Base-by-base conservation (phyloP, 1,140 invertebrate genomes). In the Nomia melanderi region DNA sequence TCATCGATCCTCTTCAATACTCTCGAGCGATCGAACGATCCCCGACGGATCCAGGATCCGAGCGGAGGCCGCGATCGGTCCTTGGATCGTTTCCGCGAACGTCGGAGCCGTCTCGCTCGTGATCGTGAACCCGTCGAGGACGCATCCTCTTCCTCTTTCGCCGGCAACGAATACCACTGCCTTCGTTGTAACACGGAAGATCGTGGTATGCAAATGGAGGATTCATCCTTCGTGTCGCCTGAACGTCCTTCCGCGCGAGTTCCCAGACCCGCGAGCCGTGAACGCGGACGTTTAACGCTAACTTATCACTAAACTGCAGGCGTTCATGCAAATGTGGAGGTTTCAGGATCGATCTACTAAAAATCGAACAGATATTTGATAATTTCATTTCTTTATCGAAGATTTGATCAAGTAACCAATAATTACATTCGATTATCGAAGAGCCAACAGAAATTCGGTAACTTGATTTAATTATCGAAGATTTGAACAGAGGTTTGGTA, bases 51-150 rank as follows among this genome's bases (percentile, higher is more conserved):
- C 20, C 14, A 33, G 17, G 36, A 74, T 57, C 41, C n/a, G 36
- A 67, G 14, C 39, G 7, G 23, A 75, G 64, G 39, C 5, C 27
- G 14, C 14, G n/a, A 5, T 36, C 29, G 50, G 69, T 59, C 53
- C 50, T 75, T 75, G 70, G 7, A 39, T 63, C 53, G 20, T 17
- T 59, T 60, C 39, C 23, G 5, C 47, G 56, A 70, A 70, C 33
- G 29, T 8, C 20, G 29, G 23, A 47, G 27, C 54, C 31, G 36
- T 53, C 41, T n/a, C 11, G 54, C n/a, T 41, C 56, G 41, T 39
- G 65, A 60, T 60, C 66, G 41, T 71, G 66, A 77, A 77, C 66
- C 33, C 56, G 14, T 50, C 56, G 44, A 71, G 56, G n/a, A 25
- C 56, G 44, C 6, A 7, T n/a, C 36, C 50, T 27, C 14, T n/a